Evolutionary conservation across 2,888 invertebrate genomes (phyloP).

Genomic region (Cerceris rybyensis): DNA sequence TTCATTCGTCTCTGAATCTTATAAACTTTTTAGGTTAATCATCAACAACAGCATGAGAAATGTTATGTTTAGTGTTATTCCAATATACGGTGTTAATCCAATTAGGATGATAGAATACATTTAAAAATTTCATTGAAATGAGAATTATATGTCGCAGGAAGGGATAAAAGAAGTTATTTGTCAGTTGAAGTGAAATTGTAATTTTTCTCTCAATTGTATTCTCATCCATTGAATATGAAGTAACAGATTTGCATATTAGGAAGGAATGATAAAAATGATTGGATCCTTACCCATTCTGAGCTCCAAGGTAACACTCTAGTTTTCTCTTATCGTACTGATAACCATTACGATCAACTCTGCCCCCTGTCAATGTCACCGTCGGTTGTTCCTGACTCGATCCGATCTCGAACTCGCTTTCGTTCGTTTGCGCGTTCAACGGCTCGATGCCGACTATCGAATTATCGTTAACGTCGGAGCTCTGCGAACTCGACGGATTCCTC

Average conservation of each 20-base stretch:
- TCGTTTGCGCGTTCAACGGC: constrained; percentile 22
- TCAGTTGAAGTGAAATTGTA: constrained; percentile 2
- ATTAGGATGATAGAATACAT: no score
- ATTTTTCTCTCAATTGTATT: constrained; percentile 10
- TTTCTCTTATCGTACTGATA: constrained; percentile 3
- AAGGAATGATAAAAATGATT: constrained; percentile 1
- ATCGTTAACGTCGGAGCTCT: constrained; percentile 30
- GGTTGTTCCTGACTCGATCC: constrained; percentile 35
- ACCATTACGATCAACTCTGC: constrained; percentile 34
- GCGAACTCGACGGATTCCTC: constrained; percentile 23
- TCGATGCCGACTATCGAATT: constrained; percentile 55
- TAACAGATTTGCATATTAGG: not conserved
- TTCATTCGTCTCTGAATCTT: not conserved
- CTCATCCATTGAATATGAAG: constrained; percentile 9
- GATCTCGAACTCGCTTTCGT: constrained; percentile 21
- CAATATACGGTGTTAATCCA: no score
- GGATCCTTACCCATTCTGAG: constrained; percentile 39
- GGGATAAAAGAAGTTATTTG: not conserved
- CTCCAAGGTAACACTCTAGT: not conserved
- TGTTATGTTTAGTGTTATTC: not conserved
- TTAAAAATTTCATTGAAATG: not conserved
- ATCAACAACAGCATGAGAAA: not conserved
- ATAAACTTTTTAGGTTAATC: not conserved
- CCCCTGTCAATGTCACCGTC: constrained; percentile 11
- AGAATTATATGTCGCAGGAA: not conserved